phyloP scores from a whole-genome alignment of 2,113 vertebrate genomes.

The Puma concolor region DNA sequence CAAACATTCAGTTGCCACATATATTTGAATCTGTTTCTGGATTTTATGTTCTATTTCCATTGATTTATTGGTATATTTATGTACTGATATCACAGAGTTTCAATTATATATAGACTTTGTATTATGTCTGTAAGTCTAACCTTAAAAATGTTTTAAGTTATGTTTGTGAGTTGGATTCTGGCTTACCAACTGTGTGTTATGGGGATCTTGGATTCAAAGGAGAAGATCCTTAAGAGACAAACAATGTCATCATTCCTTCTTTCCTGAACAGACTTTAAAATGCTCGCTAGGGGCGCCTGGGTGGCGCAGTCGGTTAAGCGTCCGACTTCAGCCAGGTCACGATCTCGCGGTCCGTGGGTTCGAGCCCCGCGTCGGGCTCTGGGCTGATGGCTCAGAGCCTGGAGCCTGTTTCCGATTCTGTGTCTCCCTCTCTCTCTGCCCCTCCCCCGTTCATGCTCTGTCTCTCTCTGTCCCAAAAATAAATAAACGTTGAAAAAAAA shows the following conservation, averaged over 20 bases:
- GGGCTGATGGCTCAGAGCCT: no score
- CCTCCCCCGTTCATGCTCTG: no score
- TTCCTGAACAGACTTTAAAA: not conserved
- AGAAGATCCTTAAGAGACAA: not conserved
- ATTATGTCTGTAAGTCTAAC: not conserved
- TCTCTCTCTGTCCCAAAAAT: no score
- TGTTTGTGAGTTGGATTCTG: not conserved
- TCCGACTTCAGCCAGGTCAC: no score
- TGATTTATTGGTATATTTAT: not conserved
- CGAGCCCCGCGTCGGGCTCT: no score
- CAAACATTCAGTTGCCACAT: not conserved
- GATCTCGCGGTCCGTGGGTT: no score
- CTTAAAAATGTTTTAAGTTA: not conserved
- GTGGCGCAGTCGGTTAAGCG: no score
- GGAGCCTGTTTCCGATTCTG: no score
- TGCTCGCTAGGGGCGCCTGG: no score
- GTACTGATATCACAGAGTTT: not conserved
- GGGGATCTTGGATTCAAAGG: not conserved
- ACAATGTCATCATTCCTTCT: not conserved
- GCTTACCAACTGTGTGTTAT: not conserved
- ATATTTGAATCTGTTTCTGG: not conserved
- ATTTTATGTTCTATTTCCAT: conserved; percentile 7
- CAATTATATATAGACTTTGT: not conserved
- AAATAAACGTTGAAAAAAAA: no score
- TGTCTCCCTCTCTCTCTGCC: no score